Conservation (phyloP, 2,888 invertebrate genomes). For the Tinea pellionella region DNA sequence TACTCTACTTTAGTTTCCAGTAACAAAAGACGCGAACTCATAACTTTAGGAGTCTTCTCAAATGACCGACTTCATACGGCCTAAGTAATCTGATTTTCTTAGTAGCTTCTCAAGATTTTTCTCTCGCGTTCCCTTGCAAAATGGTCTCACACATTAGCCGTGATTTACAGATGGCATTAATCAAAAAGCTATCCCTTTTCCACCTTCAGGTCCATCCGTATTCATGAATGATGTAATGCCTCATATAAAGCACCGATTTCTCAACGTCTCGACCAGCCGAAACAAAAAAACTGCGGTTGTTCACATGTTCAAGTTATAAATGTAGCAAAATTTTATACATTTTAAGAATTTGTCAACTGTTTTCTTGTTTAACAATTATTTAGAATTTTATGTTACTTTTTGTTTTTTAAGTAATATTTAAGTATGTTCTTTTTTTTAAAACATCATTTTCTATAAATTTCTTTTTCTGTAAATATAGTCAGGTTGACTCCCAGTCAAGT, state of each 20-base stretch:
- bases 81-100: slow-evolving; percentile 11
- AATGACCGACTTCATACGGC: background rate
- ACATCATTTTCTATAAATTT: too few relatives aligned
- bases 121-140: slow-evolving; percentile 8
- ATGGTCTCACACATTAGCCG: slow-evolving; percentile 30
- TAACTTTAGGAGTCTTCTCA: background rate
- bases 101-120: slow-evolving; percentile 9
- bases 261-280: slow-evolving; percentile 8
- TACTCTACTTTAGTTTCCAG: background rate
- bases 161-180: slow-evolving; percentile 48
- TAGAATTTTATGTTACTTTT: background rate
- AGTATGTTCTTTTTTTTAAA: too few relatives aligned
- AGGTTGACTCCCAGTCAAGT: too few relatives aligned
- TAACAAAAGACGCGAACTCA: background rate
- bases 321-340: background rate
- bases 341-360: background rate
- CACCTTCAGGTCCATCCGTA: slow-evolving; percentile 14
- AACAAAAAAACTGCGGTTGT: slow-evolving; percentile 2
- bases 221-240: slow-evolving; percentile 21
- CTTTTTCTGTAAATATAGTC: too few relatives aligned
- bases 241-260: slow-evolving; percentile 18
- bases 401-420: too few relatives aligned
- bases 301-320: background rate
- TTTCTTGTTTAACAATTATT: background rate
- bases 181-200: slow-evolving; percentile 30